Conservation (phyloP, 2,113 vertebrate species). For the Albula glossodonta region DNA sequence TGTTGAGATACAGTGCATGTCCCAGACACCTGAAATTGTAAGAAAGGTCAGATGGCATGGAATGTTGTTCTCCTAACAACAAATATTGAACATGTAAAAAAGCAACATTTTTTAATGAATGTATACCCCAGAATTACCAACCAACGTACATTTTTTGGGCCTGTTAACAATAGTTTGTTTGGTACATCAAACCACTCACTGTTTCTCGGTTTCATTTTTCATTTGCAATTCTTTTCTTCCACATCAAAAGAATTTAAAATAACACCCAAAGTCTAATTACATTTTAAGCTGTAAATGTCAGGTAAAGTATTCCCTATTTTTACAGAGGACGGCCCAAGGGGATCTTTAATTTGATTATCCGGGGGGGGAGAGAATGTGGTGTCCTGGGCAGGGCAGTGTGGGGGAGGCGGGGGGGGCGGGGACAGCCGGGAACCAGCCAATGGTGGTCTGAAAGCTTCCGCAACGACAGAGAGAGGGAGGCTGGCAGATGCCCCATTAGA, state of each 20-base stretch:
- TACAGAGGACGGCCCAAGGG: constrained; percentile 34
- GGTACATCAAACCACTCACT: background rate
- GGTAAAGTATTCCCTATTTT: constrained; percentile 1
- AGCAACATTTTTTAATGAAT: background rate
- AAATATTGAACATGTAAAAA: background rate
- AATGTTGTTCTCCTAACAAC: background rate
- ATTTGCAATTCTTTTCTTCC: background rate
- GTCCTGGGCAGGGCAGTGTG: constrained; percentile 39
- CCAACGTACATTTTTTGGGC: too few relatives aligned
- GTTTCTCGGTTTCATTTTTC: background rate
- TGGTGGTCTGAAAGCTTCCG: constrained; percentile 20
- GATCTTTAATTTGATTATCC: constrained; percentile 67
- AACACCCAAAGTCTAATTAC: background rate
- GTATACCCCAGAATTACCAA: too few relatives aligned
- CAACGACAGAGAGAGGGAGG: constrained; percentile 28
- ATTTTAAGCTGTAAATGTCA: constrained; percentile 2
- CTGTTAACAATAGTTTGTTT: too few relatives aligned
- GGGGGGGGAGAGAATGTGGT: constrained; percentile 59
- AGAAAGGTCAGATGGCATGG: background rate
- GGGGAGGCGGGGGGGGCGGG: constrained; percentile 39
- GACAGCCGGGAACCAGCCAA: constrained; percentile 38
- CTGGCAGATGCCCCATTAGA: constrained; percentile 64
- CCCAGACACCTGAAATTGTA: background rate
- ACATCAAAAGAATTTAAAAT: background rate
- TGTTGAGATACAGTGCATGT: background rate